Conservation (phyloP, 1,140 invertebrate genomes). For the Drosophila leontia region DNA sequence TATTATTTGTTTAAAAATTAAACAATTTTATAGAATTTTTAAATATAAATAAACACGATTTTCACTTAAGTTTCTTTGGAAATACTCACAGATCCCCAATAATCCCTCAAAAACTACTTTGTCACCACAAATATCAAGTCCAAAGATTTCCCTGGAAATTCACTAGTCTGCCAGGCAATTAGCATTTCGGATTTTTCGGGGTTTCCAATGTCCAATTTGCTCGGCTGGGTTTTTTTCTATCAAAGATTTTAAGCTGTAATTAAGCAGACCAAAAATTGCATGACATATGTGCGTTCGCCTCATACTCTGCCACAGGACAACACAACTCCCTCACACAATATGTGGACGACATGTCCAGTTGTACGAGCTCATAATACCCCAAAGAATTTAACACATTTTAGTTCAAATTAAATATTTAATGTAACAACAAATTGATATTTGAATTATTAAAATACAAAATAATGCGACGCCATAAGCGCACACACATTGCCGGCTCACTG, state of each 20-base stretch:
- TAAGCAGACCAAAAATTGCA: slow-evolving; percentile 75
- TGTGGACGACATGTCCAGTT: slow-evolving; percentile 30
- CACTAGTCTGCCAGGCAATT: slow-evolving; percentile 19
- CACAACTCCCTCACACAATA: slow-evolving; percentile 21
- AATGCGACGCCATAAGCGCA: slow-evolving; percentile 73
- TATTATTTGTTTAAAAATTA: not conserved
- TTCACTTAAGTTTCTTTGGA: not conserved
- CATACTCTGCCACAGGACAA: not conserved
- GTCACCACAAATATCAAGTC: not conserved
- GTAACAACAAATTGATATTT: slow-evolving; percentile 83
- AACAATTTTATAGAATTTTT: not conserved
- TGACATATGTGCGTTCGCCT: slow-evolving; percentile 47
- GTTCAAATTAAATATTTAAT: slow-evolving; percentile 83
- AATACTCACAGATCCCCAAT: not conserved
- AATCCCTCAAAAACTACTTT: slow-evolving; percentile 12
- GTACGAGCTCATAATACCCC: slow-evolving; percentile 66
- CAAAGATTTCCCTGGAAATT: slow-evolving; percentile 10
- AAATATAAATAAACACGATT: not conserved
- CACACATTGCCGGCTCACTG: slow-evolving; percentile 20
- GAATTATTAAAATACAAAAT: slow-evolving; percentile 82
- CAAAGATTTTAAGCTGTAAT: slow-evolving; percentile 81
- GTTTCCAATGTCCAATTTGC: slow-evolving; percentile 39
- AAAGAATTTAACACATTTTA: slow-evolving; percentile 84
- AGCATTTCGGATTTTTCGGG: slow-evolving; percentile 32
- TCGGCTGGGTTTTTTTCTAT: slow-evolving; percentile 61